Base-by-base conservation (phyloP, 2,113 vertebrate species). In the Phodopus roborovskii region DNA sequence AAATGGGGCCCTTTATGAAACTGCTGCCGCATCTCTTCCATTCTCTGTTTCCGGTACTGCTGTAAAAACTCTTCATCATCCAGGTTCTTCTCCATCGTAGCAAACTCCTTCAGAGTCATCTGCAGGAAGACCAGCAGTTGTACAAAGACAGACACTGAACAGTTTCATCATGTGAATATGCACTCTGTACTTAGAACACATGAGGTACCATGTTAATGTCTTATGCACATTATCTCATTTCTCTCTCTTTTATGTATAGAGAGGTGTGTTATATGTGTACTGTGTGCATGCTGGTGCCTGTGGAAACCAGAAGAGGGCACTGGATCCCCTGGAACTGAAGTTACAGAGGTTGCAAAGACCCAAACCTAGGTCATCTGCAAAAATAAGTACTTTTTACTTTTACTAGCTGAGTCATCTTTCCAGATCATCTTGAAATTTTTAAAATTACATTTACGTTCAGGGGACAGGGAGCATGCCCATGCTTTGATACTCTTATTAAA, bases 31-130 rank as follows among this genome's bases (percentile, higher is more conserved):
- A 99, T 99, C 97, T 99, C 99, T 86, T 99, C 99, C 93, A 99
- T 99, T 58, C 99, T 98, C 98, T 99, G 99, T 98, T 99, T 98
- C n/a, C 99, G 98, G 98, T 99, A 99, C 64, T 99, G 99, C 98
- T 99, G 99, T 50, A 99, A 97, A 96, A 99, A 99, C 0, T 98
- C 99, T 97, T 99, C 99, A 0, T 99, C 99, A 0, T 99, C 99
- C 7, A 98, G 98, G 0, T 98, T 98, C 0, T 99, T 98, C 58
- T 98, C 99, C 90, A 99, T 97, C 97, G 99, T 98, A 96, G 99
- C 99, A 94, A 99, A 99, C n/a, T 99, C 99, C 84, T 99, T 99
- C 97, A 99, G 98, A 0, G 99, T 99, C 98, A 99, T 99, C 99
- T 99, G 70, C 20, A 93, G 96, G 58, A 36, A 22, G 60, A 87